These are phyloP conservation scores for Erethizon dorsatum DNA, from an alignment of 2,797 vertebrate genomes.

Conservation along the genomic window DNA sequence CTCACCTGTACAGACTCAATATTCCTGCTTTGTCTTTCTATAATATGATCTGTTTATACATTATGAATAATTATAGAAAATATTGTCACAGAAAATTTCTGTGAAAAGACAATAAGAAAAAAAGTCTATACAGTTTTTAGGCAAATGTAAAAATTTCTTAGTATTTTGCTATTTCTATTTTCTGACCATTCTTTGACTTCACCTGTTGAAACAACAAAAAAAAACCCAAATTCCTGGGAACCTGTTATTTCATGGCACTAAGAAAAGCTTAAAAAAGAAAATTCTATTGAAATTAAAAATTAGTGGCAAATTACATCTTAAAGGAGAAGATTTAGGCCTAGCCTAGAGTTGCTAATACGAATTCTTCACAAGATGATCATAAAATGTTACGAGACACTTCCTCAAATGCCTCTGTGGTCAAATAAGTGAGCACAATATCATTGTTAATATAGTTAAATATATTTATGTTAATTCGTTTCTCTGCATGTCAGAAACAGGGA, in stretches of 20 bases:
- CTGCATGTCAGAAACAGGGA: not conserved
- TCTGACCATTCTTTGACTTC: not conserved
- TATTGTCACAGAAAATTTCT: not conserved
- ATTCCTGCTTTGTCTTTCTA: not conserved
- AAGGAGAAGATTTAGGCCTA: not conserved
- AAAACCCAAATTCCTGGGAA: not conserved
- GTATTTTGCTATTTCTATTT: not conserved
- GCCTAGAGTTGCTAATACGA: not conserved
- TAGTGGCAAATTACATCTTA: not conserved
- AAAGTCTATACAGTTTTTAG: not conserved
- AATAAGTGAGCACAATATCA: not conserved
- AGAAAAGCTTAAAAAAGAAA: not conserved
- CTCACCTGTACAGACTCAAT: not conserved
- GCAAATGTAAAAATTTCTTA: not conserved
- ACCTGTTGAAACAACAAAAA: not conserved
- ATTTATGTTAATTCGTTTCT: not conserved
- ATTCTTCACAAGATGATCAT: not conserved
- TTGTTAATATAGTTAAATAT: not conserved
- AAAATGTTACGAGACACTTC: not conserved
- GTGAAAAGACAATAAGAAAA: not conserved
- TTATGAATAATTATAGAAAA: constrained; percentile 11
- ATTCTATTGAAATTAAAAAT: constrained; percentile 15
- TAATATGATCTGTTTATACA: not conserved
- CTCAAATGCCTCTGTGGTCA: not conserved
- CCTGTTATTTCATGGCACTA: not conserved